Evolutionary conservation across 2,113 vertebrate genomes (phyloP).

Genomic region (Antechinus flavipes): DNA sequence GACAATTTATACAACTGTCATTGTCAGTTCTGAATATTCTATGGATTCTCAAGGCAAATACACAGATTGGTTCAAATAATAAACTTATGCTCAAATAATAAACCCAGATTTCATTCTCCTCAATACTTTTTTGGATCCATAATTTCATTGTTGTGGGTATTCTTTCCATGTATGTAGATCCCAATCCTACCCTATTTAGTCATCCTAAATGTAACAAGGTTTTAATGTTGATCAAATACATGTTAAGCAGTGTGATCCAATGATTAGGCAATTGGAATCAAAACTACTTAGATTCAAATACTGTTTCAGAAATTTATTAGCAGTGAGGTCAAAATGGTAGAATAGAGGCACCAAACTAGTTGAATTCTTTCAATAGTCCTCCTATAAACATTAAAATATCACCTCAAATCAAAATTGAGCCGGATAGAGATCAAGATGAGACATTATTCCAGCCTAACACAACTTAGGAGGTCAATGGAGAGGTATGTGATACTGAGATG

Average conservation of each 20-base stretch:
- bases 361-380: background rate
- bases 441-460: background rate
- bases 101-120: background rate
- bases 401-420: background rate
- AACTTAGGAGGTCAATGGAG: background rate
- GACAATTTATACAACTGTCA: background rate
- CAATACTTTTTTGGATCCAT: background rate
- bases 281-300: background rate
- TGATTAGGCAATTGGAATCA: background rate
- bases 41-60: background rate
- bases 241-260: background rate
- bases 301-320: background rate
- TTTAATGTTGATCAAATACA: background rate
- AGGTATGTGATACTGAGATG: background rate
- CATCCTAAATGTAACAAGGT: background rate
- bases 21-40: background rate
- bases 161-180: background rate
- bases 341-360: background rate
- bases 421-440: background rate
- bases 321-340: background rate
- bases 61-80: background rate
- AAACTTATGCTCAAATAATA: background rate
- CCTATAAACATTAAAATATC: background rate
- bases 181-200: background rate
- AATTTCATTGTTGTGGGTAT: background rate